phyloP scores from a whole-genome alignment of 2,888 invertebrate species.

The Scrobipalpa atriplicella region DNA sequence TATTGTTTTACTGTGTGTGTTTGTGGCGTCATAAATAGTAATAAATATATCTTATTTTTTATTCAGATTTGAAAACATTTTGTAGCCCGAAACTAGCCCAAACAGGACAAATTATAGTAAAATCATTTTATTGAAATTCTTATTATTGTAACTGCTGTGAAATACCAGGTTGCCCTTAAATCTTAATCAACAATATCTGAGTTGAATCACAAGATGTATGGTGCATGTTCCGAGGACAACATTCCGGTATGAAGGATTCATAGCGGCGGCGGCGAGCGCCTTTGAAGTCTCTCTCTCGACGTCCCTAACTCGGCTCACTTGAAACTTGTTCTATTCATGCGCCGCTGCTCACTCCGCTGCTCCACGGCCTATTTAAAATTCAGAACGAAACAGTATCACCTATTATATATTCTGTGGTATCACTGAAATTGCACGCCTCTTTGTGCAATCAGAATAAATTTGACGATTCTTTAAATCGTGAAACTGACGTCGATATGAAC shows the following conservation, averaged over 20 bases:
- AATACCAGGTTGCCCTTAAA: no score
- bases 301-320: conserved; percentile 50
- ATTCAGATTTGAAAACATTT: no score
- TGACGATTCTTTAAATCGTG: conserved; percentile 8
- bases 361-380: conserved; percentile 34
- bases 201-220: no score
- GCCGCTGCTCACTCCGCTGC: conserved; percentile 40
- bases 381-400: conserved; percentile 32
- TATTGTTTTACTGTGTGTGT: no score
- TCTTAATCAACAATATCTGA: conserved; percentile 15
- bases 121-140: no score
- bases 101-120: no score
- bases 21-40: no score
- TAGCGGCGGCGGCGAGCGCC: conserved; percentile 36
- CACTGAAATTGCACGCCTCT: conserved; percentile 12
- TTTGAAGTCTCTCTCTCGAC: conserved; percentile 54
- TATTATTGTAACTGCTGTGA: no score
- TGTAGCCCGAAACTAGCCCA: no score
- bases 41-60: no score
- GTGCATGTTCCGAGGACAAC: conserved; percentile 14
- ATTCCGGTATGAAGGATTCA: conserved; percentile 25
- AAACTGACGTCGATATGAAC: neutral
- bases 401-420: no score
- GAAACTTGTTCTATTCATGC: conserved; percentile 53
- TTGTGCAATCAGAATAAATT: conserved; percentile 20